Percentiles rank a stretch among this genome's conserved stretches.
Evolutionary conservation across 2,113 vertebrate genomes (phyloP).

Genomic region (Phalacrocorax pelagicus): DNA sequence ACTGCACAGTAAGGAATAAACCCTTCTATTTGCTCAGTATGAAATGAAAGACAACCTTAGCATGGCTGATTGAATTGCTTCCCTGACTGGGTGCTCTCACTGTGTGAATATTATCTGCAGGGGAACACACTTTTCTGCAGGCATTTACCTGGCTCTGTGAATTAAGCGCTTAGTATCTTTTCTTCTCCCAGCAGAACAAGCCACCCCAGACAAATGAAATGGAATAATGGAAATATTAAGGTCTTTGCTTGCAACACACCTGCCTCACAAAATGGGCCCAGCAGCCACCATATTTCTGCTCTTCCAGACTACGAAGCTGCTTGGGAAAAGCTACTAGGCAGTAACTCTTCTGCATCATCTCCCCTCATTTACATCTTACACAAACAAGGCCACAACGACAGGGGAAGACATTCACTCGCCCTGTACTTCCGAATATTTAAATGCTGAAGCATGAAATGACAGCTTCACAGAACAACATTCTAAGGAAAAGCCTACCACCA

Average conservation of each 20-base stretch:
- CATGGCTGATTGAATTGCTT: constrained; percentile 30
- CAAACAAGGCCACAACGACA: constrained; percentile 36
- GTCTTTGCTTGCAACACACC: background rate
- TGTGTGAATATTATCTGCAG: constrained; percentile 49
- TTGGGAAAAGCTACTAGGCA: background rate
- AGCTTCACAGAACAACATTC: constrained; percentile 9
- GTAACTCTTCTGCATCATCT: background rate
- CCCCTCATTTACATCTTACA: constrained; percentile 41
- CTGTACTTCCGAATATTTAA: constrained; percentile 50
- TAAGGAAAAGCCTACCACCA: background rate
- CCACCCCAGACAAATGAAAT: background rate
- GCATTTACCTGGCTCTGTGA: constrained; percentile 19
- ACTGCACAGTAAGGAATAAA: constrained; percentile 19
- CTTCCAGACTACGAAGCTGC: background rate
- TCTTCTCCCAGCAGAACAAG: background rate
- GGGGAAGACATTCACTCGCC: background rate
- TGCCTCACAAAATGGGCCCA: background rate
- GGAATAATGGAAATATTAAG: background rate
- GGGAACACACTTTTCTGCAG: constrained; percentile 35
- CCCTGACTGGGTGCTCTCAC: background rate
- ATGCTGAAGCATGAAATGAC: constrained; percentile 19
- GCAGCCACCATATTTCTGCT: background rate
- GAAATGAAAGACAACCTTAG: constrained; percentile 24
- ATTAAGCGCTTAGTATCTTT: background rate
- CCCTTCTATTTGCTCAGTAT: constrained; percentile 21